Percentiles rank a stretch among this genome's conserved stretches.
phyloP scores from a whole-genome alignment of 2,113 vertebrate species.

The Hippocampus comes region DNA sequence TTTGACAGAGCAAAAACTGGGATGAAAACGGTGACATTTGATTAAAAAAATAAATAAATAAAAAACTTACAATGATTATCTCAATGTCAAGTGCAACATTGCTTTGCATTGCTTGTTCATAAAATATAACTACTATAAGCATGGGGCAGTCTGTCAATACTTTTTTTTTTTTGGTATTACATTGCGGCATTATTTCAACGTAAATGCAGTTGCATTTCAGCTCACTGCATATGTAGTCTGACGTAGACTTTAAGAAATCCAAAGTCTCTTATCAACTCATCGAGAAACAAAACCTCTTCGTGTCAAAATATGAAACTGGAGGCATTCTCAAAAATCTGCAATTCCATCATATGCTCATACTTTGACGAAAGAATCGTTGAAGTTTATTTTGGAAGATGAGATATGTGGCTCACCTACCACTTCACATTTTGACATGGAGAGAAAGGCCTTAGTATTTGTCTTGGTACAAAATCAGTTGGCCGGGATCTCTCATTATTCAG shows the following conservation, averaged over 20 bases:
- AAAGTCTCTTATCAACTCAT: neutral
- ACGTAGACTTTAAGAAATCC: conserved; percentile 28
- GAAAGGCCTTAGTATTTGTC: neutral
- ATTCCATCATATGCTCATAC: neutral
- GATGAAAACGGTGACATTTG: no score
- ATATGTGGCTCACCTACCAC: neutral
- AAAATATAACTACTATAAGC: no score
- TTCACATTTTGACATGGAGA: neutral
- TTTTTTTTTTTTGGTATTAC: no score
- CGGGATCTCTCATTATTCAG: conserved; percentile 38
- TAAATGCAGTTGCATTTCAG: neutral
- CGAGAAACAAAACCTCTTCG: neutral
- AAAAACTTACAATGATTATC: no score
- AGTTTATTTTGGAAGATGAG: neutral
- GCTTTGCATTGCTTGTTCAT: no score
- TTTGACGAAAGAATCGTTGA: neutral
- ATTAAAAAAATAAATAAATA: no score
- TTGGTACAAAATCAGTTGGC: neutral
- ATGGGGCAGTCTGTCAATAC: no score
- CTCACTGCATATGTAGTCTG: conserved; percentile 28
- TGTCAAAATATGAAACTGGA: conserved; percentile 8
- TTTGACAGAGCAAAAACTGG: neutral
- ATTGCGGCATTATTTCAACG: no score
- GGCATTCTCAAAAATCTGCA: conserved; percentile 8
- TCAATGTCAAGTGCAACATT: no score